phyloP scores from a whole-genome alignment of 2,113 vertebrate genomes.

The Mionectes macconnelli region DNA sequence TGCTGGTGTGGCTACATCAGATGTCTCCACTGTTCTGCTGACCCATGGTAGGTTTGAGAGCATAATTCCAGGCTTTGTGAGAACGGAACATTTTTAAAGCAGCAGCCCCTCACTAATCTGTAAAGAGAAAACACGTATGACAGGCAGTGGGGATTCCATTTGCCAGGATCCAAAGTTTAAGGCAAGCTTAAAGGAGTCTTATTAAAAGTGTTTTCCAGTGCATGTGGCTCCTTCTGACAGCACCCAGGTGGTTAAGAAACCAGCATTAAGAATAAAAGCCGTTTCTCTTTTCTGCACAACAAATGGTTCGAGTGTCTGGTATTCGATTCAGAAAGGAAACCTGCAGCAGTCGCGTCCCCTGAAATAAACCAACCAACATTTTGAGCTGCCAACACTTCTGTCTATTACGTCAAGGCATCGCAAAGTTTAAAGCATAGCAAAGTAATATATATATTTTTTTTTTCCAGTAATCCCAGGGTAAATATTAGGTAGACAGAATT shows the following conservation, averaged over 20 bases:
- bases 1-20: neutral
- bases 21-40: neutral
- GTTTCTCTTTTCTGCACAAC: conserved; percentile 52
- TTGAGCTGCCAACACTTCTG: conserved; percentile 71
- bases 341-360: conserved; percentile 56
- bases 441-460: conserved; percentile 57
- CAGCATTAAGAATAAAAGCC: conserved; percentile 58
- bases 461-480: conserved; percentile 76
- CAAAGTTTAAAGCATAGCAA: conserved; percentile 71
- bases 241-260: conserved; percentile 69
- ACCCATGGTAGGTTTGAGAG: neutral
- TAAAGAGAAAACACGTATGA: neutral
- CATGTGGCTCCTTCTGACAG: conserved; percentile 48
- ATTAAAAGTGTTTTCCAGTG: conserved; percentile 63
- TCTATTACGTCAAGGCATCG: conserved; percentile 75
- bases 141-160: conserved; percentile 15
- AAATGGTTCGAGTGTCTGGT: conserved; percentile 65
- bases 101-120: neutral
- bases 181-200: conserved; percentile 58
- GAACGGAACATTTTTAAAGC: neutral
- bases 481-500: conserved; percentile 80
- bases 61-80: conserved; percentile 33
- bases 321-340: conserved; percentile 67
- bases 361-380: conserved; percentile 61
- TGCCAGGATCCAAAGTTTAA: conserved; percentile 31